phyloP scores from a whole-genome alignment of 2,888 invertebrate species.

The Phyllotreta cruciferae region DNA sequence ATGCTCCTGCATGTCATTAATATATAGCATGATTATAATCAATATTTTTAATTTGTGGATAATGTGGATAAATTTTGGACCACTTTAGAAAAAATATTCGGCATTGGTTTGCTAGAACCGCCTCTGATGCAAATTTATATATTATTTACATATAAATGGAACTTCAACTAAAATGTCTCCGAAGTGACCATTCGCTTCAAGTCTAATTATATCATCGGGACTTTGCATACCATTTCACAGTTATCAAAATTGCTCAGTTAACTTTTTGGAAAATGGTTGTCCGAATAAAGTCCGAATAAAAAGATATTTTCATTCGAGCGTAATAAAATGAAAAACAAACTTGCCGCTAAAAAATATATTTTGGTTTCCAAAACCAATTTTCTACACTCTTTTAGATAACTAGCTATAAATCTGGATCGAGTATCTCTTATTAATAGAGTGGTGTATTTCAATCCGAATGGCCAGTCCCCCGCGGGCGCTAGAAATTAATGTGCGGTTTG shows the following conservation, averaged over 20 bases:
- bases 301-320: too few species aligned
- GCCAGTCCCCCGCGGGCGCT: constrained; percentile 41
- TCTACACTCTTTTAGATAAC: constrained; percentile 1
- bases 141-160: constrained; percentile 55
- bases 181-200: constrained; percentile 51
- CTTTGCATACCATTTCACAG: constrained; percentile 45
- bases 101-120: not conserved
- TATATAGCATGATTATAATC: too few species aligned
- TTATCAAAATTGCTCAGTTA: not conserved
- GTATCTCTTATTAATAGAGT: constrained; percentile 49
- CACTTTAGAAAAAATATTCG: too few species aligned
- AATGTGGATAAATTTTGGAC: too few species aligned
- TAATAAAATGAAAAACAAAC: too few species aligned
- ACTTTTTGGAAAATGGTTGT: too few species aligned
- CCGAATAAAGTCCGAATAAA: too few species aligned
- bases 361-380: too few species aligned
- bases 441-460: constrained; percentile 48
- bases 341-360: too few species aligned
- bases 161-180: constrained; percentile 47
- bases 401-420: constrained; percentile 32
- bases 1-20: too few species aligned
- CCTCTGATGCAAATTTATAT: constrained; percentile 46
- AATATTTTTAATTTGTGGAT: too few species aligned
- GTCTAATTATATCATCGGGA: constrained; percentile 51
- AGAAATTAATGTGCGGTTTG: constrained; percentile 47